Evolutionary conservation across 2,113 vertebrate genomes (phyloP), one percentile per base, ranked within the genome.

Genomic region (Recurvirostra avosetta): DNA sequence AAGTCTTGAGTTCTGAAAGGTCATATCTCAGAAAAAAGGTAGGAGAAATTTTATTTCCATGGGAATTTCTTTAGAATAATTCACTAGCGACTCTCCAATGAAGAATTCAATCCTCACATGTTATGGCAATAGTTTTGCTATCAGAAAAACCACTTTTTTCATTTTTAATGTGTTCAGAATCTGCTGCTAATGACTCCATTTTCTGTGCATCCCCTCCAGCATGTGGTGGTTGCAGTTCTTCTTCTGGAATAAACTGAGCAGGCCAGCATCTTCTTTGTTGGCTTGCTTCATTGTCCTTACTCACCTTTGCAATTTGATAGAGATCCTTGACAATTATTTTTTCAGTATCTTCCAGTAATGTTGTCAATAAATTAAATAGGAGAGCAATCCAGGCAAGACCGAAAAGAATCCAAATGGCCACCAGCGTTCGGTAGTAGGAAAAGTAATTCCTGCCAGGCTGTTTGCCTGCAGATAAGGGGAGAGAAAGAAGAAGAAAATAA

Each of bases 331-430:
- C 92, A 68, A 98, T 91, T 82, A 96, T 98, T 94, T 95, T 98
- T 95, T 97, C 94, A 30, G 96, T 96, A 58, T 98, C 96, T 95
- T 98, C 96, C 30, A 98, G 52, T 50, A 96, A 19, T 3, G 90
- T 96, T 94, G 88, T 97, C 93, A 98, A 65, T 73, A 98, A 92
- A 92, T 98, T 97, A 92, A 98, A 98, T 11, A 98, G 89, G 41
- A 98, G 92, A 66, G 97, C 96, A 72, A 98, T 97, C 97, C 98
- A 98, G 68, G 97, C 94, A 86, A 98, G 97, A 36, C 97, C 97
- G 19, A 98, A 98, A 25, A 97, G 79, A 90, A 97, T 97, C 98
- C 98, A 98, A 90, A 98, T 94, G 14, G 92, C 92, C 67, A 97
- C 92, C 7, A 98, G 43, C 1, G 34, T 41, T 63, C 93, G 50